Conservation (phyloP, 2,888 invertebrate genomes). For the Erannis defoliaria region DNA sequence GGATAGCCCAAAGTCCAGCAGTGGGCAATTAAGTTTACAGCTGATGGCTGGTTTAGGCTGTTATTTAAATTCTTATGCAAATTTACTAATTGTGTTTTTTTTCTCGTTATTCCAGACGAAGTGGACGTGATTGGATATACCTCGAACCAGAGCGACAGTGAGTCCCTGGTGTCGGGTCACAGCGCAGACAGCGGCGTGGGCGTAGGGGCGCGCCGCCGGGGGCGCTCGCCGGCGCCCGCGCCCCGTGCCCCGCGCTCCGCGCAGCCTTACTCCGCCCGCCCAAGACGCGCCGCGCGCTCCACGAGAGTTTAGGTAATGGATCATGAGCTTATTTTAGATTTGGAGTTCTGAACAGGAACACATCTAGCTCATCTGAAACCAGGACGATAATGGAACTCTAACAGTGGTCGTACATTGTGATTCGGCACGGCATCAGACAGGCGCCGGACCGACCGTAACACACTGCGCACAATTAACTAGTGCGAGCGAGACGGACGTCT, state of each 20-base stretch:
- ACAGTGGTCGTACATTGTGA: no score
- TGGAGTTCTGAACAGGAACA: background rate
- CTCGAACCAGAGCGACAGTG: conserved; percentile 94
- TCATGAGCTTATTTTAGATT: background rate
- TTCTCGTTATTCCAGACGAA: conserved; percentile 87
- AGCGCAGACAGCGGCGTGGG: conserved; percentile 89
- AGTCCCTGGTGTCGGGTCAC: conserved; percentile 93
- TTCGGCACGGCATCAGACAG: no score
- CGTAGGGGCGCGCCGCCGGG: conserved; percentile 81
- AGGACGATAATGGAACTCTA: no score
- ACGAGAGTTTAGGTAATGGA: conserved; percentile 74
- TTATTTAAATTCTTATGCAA: no score
- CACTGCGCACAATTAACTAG: no score
- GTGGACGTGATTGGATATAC: conserved; percentile 95
- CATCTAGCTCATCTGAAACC: no score
- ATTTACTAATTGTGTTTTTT: background rate
- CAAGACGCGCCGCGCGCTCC: conserved; percentile 56
- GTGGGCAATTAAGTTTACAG: no score
- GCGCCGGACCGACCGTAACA: no score
- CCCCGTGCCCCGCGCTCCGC: conserved; percentile 59
- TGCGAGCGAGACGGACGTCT: no score
- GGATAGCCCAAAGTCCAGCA: no score
- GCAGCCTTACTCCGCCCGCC: conserved; percentile 65
- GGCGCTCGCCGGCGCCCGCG: conserved; percentile 55
- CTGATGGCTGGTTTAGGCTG: no score